Conservation (phyloP, 2,113 vertebrate genomes). For the Greenwoodochromis staneri region DNA sequence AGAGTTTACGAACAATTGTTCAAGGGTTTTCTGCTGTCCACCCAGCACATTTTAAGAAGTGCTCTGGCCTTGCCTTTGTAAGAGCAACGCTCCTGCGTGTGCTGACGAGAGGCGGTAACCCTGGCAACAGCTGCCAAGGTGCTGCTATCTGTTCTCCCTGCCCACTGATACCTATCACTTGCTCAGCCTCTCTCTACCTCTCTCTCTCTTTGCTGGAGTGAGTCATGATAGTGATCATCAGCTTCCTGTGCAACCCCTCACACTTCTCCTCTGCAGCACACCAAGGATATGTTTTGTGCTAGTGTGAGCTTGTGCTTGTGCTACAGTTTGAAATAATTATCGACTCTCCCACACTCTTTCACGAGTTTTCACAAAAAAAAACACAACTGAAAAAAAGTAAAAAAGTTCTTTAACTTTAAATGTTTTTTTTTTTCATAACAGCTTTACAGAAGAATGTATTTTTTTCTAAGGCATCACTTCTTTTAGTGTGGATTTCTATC, state of each 20-base stretch:
- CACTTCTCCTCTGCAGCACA: background rate
- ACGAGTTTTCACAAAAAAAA: background rate
- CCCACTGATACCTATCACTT: conserved; percentile 44
- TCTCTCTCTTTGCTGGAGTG: conserved; percentile 2
- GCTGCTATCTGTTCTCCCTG: conserved; percentile 50
- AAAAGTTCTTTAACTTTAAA: background rate
- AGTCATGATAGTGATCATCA: conserved; percentile 34
- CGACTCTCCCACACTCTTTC: background rate
- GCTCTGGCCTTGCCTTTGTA: conserved; percentile 35
- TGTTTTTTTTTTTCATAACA: background rate
- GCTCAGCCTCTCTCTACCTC: background rate
- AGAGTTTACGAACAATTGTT: background rate
- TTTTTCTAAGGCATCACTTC: background rate
- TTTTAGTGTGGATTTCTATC: background rate
- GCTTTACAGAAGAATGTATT: background rate
- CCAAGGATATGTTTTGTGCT: background rate
- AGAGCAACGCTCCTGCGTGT: background rate
- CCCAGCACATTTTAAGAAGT: conserved; percentile 4
- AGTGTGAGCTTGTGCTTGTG: background rate
- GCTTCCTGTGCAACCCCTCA: conserved; percentile 36
- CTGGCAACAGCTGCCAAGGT: conserved; percentile 59
- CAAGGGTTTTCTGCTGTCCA: background rate
- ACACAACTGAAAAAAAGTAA: background rate
- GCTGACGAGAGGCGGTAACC: conserved; percentile 69
- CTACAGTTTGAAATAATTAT: background rate